phyloP scores from a whole-genome alignment of 2,797 vertebrate species.

The Myiotriccus ornatus region DNA sequence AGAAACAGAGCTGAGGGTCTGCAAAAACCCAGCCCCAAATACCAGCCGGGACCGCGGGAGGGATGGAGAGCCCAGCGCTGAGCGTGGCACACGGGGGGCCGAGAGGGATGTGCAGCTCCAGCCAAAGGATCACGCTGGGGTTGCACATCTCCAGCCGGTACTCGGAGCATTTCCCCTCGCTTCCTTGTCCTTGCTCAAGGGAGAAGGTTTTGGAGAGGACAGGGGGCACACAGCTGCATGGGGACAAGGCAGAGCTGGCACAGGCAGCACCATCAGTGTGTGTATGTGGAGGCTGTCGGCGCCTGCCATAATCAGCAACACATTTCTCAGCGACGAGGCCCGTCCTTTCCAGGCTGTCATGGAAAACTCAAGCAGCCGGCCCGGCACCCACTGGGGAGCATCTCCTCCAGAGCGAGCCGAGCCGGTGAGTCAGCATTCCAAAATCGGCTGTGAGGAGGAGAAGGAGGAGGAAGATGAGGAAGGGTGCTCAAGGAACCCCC shows the following conservation, averaged over 20 bases:
- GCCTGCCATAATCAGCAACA: constrained; percentile 31
- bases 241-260: not conserved
- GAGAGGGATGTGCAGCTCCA: not conserved
- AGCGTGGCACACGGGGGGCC: accelerated
- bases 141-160: not conserved
- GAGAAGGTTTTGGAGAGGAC: not conserved
- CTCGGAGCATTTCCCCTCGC: not conserved
- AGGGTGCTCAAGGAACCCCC: not conserved
- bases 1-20: not conserved
- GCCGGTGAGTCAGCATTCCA: constrained; percentile 20
- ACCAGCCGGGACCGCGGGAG: accelerated
- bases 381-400: not conserved
- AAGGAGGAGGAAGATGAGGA: not conserved
- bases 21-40: not conserved
- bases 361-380: constrained; percentile 2
- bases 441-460: not conserved
- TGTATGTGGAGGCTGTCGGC: not conserved
- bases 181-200: not conserved
- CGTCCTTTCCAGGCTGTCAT: not conserved
- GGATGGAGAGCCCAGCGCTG: not conserved
- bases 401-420: constrained; percentile 27
- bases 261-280: not conserved
- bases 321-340: not conserved
- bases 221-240: accelerated
- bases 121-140: not conserved